Conservation (phyloP, 2,113 vertebrate species). For the Narcine bancroftii region DNA sequence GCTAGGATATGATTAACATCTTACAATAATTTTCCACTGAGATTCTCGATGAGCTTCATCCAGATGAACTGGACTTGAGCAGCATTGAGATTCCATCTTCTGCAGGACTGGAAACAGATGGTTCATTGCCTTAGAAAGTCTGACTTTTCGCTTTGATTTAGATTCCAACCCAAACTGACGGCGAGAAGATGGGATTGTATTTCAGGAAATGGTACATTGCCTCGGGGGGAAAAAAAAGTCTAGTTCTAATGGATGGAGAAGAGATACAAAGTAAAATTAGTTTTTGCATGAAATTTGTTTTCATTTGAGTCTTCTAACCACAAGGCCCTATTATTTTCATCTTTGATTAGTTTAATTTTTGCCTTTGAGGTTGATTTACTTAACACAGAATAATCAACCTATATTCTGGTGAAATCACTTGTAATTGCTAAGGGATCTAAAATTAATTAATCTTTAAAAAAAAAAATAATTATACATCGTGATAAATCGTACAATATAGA, state of each 20-base stretch:
- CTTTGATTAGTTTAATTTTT: not conserved
- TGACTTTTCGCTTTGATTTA: not conserved
- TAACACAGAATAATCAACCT: not conserved
- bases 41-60: not conserved
- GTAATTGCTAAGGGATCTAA: not conserved
- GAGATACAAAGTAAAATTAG: not conserved
- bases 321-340: not conserved
- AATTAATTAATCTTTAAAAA: not conserved
- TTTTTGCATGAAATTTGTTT: not conserved
- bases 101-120: not conserved
- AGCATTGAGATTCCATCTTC: conserved; percentile 5
- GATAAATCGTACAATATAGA: too few relatives aligned
- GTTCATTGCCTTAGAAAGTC: not conserved
- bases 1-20: not conserved
- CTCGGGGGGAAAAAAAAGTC: not conserved
- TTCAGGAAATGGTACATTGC: not conserved
- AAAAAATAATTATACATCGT: too few relatives aligned
- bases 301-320: not conserved
- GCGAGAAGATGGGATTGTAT: not conserved
- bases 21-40: not conserved
- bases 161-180: not conserved
- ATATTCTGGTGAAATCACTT: not conserved
- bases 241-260: not conserved
- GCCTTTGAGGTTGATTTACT: not conserved
- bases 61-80: not conserved